Evolutionary conservation across 2,888 invertebrate genomes (phyloP), one percentile per base, ranked within the genome.

Genomic region (Dione vanillae): DNA sequence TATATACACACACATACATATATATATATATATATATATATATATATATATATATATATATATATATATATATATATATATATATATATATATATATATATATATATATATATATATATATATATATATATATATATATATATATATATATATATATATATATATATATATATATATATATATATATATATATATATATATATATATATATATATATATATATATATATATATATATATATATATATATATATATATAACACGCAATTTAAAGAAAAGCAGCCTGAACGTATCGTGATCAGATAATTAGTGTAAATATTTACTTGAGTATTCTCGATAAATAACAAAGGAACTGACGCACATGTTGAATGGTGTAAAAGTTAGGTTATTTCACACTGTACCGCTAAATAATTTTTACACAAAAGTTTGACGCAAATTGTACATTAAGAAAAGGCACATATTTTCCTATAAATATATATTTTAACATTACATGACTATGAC

Each of bases 331-430:
- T 73, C 65, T 69, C 74, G 82, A 79, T 82, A 83, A 82, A 78
- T 82, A 83, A 82, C 85, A 82, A 82, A 80, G 78, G 75, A 76
- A 82, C 80, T 86, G 86, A 87, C 87, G 87, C 83, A 88, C 83
- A 82, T 76, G 75, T 70, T 75, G 76, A 78, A 80, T 82, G 77
- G 77, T 75, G 73, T 77, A 78, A 78, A 83, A 82, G 80, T 85
- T 83, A 82, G 80, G 80, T 76, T 78, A 79, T 82, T 90, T 91
- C 81, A 79, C 90, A 80, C 73, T 70, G 69, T 75, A 54, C 74
- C 78, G 88, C 88, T 92, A 92, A 92, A 81, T 76, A 75, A 69
- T 80, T 75, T 76, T 77, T 84, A 90, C 77, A 89, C 85, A 87
- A 49, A 65, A 7, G 67, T 78, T 83, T 90, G 90, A 91, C 91